Evolutionary conservation across 2,888 invertebrate genomes (phyloP), one percentile per base, ranked within the genome.

Genomic region (Hirtodrosophila confusa): DNA sequence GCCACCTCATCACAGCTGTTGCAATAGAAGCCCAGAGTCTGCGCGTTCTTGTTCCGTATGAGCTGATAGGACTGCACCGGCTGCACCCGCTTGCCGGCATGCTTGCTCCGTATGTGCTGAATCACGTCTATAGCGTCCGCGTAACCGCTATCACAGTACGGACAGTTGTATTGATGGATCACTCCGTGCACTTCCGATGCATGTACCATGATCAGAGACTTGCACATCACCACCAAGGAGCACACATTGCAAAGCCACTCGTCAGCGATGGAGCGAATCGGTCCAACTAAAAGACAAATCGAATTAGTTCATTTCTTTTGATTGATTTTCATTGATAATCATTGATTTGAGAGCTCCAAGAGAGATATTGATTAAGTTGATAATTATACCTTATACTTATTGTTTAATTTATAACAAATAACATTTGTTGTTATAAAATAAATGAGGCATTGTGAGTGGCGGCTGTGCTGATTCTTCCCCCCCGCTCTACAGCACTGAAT

Each of bases 1-100:
- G 66, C 35, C 7, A 41, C 12, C 4, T 36, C 40, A 3, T 55
- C 4, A 35, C 80, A 17, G 27, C 27, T 27, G 27, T 6, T 68
- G 56, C 82, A 86, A 10, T 56, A 71, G 45, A 87, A 88, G 48
- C 83, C 89, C 2, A 90, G 2, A 0, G 77, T 74, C n/a, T 80
- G 75, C 7, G 69, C 69, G 68, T 71, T 82, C 29, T 75, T 83
- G 1, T 0, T 6, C 8, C 36, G 57, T 0, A 39, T 8, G 0
- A 40, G 65, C 11, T 55, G 27, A 31, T 24, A 80, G 29, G 61
- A 47, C 17, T 62, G 45, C 0, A 71, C 23, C 0, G 66, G 73
- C 8, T 74, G 70, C 0, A 74, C 17, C 0, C 50, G 51, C 4
- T 24, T 17, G 0, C 12, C 10, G 3, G 33, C 10, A 41, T 83